Evolutionary conservation across 2,888 invertebrate genomes (phyloP), one percentile per base, ranked within the genome.

Genomic region (Caenorhabditis imperialis): DNA sequence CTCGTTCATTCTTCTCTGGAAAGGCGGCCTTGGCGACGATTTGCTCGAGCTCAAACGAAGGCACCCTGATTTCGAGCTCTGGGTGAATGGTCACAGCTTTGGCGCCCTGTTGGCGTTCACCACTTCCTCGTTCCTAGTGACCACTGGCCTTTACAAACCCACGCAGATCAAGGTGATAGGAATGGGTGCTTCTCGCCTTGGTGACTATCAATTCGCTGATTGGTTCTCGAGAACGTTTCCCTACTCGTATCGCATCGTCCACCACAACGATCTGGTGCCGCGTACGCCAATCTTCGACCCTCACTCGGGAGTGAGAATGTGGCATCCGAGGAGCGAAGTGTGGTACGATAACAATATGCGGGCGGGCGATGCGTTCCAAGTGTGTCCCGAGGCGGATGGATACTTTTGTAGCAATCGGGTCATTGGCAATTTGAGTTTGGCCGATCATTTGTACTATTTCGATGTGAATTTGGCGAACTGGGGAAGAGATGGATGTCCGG

Each of bases 401-500:
- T 4, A 30, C 6, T 65, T 53, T 30, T 72, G 72, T 16, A 63
- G 65, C 42, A 48, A 55, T n/a, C 18, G 30, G 7, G 40, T 63
- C 18, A 47, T 14, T 3, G 27, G 30, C 3, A 23, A 18, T 7
- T 22, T 63, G 23, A 45, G 8, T 1, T 12, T 23, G 2, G 7
- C 7, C 0, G 71, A 72, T 45, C 71, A 63, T 27, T 8, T 62
- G 5, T 62, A 47, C 38, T 72, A 72, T 40, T 72, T 72, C 27
- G 47, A 72, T 51, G 37, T 72, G 5, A 18, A 53, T 20, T 27
- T 72, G 2, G 45, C 58, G 1, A 12, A 25, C 2, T 72, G 71
- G 71, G 71, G 71, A 18, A 51, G 42, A 20, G 71, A 45, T 58
- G 71, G 71, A n/a, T 72, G 71, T 53, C 71, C 71, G 16, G 44